phyloP scores from a whole-genome alignment of 2,113 vertebrate species.

The Spheniscus mendiculus region DNA sequence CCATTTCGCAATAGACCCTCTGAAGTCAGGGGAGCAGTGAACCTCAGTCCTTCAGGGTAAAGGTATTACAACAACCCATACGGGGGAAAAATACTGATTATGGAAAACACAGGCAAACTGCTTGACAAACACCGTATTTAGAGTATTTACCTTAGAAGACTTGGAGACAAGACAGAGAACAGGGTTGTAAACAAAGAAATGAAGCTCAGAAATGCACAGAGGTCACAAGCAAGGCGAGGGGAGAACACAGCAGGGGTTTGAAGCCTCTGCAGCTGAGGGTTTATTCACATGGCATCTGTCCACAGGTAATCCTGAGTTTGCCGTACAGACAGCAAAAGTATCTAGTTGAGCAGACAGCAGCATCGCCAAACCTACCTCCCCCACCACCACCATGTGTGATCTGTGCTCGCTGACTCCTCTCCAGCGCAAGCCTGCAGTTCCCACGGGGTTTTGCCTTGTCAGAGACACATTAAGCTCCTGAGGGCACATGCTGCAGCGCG shows the following conservation, averaged over 20 bases:
- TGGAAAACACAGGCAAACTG: neutral
- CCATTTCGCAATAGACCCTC: neutral
- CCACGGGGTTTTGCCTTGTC: neutral
- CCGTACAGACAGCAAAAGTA: rapidly evolving
- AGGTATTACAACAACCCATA: neutral
- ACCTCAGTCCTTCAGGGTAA: neutral
- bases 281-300: neutral
- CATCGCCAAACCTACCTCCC: neutral
- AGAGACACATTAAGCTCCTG: neutral
- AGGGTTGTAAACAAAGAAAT: neutral
- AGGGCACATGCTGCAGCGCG: neutral
- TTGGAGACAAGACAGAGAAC: neutral
- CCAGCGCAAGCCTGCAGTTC: neutral
- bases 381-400: no score
- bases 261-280: neutral
- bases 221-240: neutral
- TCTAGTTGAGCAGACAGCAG: neutral
- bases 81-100: neutral
- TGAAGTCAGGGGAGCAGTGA: neutral
- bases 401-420: neutral
- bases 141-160: neutral
- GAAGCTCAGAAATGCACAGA: neutral
- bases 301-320: neutral
- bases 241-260: neutral
- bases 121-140: neutral